Evolutionary conservation across 2,797 vertebrate genomes (phyloP).

Genomic region (Chelidonichthys spinosus): DNA sequence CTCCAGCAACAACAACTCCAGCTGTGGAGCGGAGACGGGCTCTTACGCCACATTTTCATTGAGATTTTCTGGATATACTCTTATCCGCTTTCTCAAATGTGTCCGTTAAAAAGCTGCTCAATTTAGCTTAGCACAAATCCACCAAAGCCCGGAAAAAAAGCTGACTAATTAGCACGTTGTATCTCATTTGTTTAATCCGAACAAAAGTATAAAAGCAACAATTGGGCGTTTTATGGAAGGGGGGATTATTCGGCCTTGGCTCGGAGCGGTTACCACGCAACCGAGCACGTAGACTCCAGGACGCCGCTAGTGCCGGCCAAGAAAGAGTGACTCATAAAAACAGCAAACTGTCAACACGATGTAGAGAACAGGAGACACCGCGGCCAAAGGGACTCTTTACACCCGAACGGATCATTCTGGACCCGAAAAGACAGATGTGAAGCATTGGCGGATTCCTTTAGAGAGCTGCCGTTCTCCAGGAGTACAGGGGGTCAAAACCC

Average conservation of each 20-base stretch:
- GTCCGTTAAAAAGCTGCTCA: not conserved
- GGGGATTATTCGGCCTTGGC: not conserved
- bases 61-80: not conserved
- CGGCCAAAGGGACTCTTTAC: not conserved
- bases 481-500: not conserved
- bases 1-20: not conserved
- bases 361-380: not conserved
- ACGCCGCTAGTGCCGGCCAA: not conserved
- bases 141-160: not conserved
- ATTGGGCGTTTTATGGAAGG: not conserved
- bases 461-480: not conserved
- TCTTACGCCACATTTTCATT: not conserved
- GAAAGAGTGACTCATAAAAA: not conserved
- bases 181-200: not conserved
- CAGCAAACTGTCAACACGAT: not conserved
- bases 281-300: not conserved
- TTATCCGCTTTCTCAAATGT: not conserved
- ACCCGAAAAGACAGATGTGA: not conserved
- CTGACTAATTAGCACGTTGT: not conserved
- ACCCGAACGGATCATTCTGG: not conserved
- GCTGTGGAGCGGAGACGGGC: not conserved
- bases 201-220: not conserved
- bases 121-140: not conserved
- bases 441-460: not conserved
- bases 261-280: not conserved